A percentile compares a stretch with the other conserved stretches of the same genome.
These are phyloP conservation scores for Brenthis daphne DNA, from an alignment of 2,888 invertebrate genomes.

Conservation along the genomic window DNA sequence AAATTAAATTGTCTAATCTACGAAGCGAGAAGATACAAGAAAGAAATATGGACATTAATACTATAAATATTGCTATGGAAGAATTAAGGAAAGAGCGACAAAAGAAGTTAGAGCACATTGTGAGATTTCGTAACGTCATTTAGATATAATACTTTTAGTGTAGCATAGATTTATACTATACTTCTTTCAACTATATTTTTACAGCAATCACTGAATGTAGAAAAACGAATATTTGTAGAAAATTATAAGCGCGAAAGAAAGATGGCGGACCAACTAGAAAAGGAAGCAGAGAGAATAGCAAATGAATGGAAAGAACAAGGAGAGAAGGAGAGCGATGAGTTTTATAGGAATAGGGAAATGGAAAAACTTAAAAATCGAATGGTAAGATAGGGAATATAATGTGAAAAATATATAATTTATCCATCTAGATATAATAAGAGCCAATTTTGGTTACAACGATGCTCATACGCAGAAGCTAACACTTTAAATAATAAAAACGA, in stretches of 20 bases:
- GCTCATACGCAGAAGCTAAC: too few species aligned
- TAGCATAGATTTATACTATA: background rate
- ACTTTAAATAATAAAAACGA: too few species aligned
- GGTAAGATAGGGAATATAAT: constrained; percentile 45
- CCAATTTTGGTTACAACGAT: too few species aligned
- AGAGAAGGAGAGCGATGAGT: constrained; percentile 54
- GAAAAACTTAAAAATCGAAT: constrained; percentile 52
- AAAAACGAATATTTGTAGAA: constrained; percentile 59
- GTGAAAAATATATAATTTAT: background rate
- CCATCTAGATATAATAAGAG: background rate
- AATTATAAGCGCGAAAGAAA: constrained; percentile 56
- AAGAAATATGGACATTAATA: constrained; percentile 58
- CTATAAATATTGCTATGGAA: constrained; percentile 58
- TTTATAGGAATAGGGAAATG: constrained; percentile 46
- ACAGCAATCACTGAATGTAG: constrained; percentile 60
- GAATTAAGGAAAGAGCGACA: constrained; percentile 56
- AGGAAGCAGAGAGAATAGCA: constrained; percentile 54
- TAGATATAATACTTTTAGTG: background rate
- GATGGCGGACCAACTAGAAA: constrained; percentile 52
- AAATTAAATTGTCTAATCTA: constrained; percentile 54
- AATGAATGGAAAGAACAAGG: constrained; percentile 55
- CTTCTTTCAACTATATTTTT: constrained; percentile 32
- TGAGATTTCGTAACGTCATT: constrained; percentile 39
- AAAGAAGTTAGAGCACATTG: constrained; percentile 58
- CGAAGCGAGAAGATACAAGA: constrained; percentile 57